These are phyloP conservation scores for Theropithecus gelada DNA, from an alignment of 2,113 vertebrate genomes.

Conservation along the genomic window DNA sequence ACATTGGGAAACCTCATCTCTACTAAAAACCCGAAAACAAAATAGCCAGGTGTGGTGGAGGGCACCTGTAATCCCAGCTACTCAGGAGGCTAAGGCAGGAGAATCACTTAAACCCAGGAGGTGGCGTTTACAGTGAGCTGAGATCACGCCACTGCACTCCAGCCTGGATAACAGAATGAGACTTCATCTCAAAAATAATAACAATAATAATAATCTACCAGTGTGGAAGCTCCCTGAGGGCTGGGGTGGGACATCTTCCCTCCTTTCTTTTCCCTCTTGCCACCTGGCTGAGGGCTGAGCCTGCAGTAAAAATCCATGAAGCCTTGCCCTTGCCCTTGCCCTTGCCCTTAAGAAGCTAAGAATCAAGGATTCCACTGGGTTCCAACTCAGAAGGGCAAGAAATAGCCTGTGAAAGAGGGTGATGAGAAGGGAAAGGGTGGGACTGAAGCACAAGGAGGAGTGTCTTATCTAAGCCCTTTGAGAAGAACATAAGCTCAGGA, in stretches of 20 bases:
- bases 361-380: neutral
- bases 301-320: neutral
- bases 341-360: neutral
- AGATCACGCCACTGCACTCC: too few relatives aligned
- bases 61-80: too few relatives aligned
- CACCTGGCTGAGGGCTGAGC: neutral
- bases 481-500: neutral
- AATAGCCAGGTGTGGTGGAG: too few relatives aligned
- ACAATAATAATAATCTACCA: neutral
- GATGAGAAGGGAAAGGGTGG: neutral
- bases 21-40: too few relatives aligned
- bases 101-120: too few relatives aligned
- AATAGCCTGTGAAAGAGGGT: neutral
- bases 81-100: too few relatives aligned
- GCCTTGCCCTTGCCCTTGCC: neutral
- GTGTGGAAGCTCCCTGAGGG: neutral
- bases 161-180: too few relatives aligned
- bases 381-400: neutral
- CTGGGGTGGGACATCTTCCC: neutral
- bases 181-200: too few relatives aligned
- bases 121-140: too few relatives aligned
- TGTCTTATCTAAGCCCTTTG: neutral
- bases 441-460: neutral
- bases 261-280: neutral
- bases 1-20: too few relatives aligned